These are phyloP conservation scores for Netelia virgata DNA, from an alignment of 2,888 invertebrate genomes.

Conservation along the genomic window DNA sequence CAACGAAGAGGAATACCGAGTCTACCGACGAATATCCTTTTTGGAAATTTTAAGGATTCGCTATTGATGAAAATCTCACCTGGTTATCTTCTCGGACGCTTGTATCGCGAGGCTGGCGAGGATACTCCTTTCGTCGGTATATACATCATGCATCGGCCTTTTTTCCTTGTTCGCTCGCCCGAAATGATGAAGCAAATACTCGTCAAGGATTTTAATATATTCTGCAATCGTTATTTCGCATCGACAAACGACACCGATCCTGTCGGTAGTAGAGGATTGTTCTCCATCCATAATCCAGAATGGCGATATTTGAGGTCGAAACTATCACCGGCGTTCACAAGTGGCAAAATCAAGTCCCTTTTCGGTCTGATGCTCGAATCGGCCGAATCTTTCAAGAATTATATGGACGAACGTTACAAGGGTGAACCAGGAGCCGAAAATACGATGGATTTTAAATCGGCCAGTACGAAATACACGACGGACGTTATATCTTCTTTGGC, in stretches of 20 bases:
- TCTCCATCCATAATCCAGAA: constrained; percentile 84
- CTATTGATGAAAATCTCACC: constrained; percentile 65
- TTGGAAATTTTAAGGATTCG: constrained; percentile 75
- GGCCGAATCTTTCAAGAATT: constrained; percentile 73
- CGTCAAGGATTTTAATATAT: constrained; percentile 85
- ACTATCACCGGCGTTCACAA: constrained; percentile 86
- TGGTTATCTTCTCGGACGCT: constrained; percentile 66
- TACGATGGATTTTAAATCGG: constrained; percentile 66
- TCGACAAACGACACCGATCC: constrained; percentile 78
- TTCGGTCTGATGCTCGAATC: constrained; percentile 84
- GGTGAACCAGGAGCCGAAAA: background rate
- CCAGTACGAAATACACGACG: constrained; percentile 74
- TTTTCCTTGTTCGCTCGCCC: constrained; percentile 84
- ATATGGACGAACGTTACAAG: constrained; percentile 66
- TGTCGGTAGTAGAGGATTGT: constrained; percentile 80
- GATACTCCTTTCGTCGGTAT: constrained; percentile 82
- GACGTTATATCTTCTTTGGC: constrained; percentile 78
- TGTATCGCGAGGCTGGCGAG: constrained; percentile 67
- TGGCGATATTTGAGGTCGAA: constrained; percentile 86
- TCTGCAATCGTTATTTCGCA: constrained; percentile 83
- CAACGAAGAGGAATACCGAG: constrained; percentile 73
- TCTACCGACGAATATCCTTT: constrained; percentile 72
- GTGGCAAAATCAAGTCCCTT: constrained; percentile 86
- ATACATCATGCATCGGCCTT: constrained; percentile 85
- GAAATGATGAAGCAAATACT: constrained; percentile 85